Conservation (phyloP, 2,797 vertebrate species). For the Melanotaenia pygmaea region DNA sequence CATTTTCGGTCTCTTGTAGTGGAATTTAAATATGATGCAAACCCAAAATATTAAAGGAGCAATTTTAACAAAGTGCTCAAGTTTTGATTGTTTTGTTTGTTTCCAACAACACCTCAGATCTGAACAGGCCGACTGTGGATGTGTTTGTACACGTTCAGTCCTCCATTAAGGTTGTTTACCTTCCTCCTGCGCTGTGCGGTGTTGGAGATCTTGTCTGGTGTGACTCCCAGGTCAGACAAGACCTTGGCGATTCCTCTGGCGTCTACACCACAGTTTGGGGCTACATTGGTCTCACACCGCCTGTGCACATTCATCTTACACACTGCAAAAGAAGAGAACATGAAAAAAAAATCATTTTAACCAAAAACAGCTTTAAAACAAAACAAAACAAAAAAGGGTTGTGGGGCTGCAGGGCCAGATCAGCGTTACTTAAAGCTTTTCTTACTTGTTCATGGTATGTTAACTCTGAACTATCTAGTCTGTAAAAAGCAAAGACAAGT, state of each 20-base stretch:
- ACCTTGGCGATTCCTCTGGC: conserved; percentile 98
- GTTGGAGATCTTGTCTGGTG: conserved; percentile 98
- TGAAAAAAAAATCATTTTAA: background rate
- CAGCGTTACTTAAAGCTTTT: background rate
- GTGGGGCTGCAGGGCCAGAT: background rate
- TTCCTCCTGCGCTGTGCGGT: conserved; percentile 97
- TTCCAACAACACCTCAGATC: too few species aligned
- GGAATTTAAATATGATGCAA: too few species aligned
- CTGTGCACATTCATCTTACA: conserved; percentile 99
- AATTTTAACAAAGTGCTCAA: too few species aligned
- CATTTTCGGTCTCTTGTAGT: too few species aligned
- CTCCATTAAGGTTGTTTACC: conserved; percentile 70
- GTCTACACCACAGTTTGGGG: conserved; percentile 97
- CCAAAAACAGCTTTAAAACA: background rate
- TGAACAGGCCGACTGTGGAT: background rate
- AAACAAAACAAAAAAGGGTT: background rate
- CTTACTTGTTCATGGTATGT: background rate
- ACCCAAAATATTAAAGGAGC: too few species aligned
- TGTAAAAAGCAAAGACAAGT: background rate
- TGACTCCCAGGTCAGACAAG: conserved; percentile 96
- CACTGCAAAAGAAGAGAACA: conserved; percentile 77
- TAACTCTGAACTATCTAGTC: background rate
- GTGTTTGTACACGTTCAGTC: background rate
- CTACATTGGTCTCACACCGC: conserved; percentile 96
- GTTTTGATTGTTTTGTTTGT: background rate